Evolutionary conservation across 1,140 invertebrate species (phyloP), one percentile per base, ranked within the genome.

Genomic region (Carposina sasakii): DNA sequence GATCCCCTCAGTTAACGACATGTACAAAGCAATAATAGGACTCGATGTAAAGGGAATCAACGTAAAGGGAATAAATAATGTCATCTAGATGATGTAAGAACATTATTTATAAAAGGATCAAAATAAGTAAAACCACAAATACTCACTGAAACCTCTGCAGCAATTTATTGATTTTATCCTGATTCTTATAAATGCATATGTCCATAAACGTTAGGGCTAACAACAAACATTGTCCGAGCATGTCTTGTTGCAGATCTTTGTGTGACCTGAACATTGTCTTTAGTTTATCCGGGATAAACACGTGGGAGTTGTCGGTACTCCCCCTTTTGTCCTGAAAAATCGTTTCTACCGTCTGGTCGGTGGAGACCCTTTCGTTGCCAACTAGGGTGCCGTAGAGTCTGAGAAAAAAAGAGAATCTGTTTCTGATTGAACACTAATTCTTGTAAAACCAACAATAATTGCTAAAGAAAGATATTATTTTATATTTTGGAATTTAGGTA

Each of bases 201-300:
- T 86, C 83, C 76, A 82, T 85, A 48, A 86, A 86, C 16, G 85
- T 85, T 2, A 86, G 23, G 0, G 64, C 67, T 34, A 86, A 36
- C 0, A 86, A 45, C 16, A 86, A 52, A 42, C 73, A 75, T 24
- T 85, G 78, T 0, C 77, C 79, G 26, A 86, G 39, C 71, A 83
- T 77, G 49, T 86, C 83, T 30, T 70, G 76, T 22, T 77, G 48
- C 4, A 85, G 43, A 1, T 85, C 81, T 3, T 67, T 76, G 34
- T 74, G 63, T 0, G 52, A 49, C 16, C 67, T 59, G 48, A 73
- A 84, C 62, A 65, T 71, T 0, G 30, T 40, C 21, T 71, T 54
- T 4, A 81, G 22, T 0, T 37, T 9, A 2, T 75, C 62, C 1
- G 71, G 58, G 0, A 83, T 59, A 19, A 51, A 55, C 0, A 73